Conservation (phyloP, 1,140 invertebrate species). For the Drosophila kohkoa region DNA sequence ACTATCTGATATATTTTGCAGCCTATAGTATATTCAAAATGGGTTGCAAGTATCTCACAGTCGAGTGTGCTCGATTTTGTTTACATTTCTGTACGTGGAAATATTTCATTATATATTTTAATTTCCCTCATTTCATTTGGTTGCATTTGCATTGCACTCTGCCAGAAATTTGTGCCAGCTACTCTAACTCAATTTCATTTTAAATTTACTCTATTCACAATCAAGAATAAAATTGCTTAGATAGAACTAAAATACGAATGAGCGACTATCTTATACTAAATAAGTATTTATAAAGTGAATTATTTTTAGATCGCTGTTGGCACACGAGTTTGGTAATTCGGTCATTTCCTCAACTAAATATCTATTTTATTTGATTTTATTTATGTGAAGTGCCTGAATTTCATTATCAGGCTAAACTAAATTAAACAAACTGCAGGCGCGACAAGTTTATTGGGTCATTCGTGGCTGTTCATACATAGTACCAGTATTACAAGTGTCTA, state of each 20-base stretch:
- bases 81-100: no score
- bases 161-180: background rate
- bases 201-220: constrained; percentile 12
- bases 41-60: no score
- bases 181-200: constrained; percentile 5
- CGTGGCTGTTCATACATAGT: constrained; percentile 1
- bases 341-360: constrained; percentile 13
- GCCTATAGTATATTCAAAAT: no score
- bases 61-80: no score
- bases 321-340: background rate
- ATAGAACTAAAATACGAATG: background rate
- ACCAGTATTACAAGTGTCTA: constrained; percentile 13
- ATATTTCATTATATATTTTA: background rate
- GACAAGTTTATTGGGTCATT: constrained; percentile 35
- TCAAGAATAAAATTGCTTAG: constrained; percentile 9
- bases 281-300: background rate
- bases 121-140: background rate
- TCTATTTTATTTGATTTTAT: constrained; percentile 1
- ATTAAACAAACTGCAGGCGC: constrained; percentile 2
- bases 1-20: no score
- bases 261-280: background rate
- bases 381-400: constrained; percentile 12
- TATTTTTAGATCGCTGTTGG: constrained; percentile 13
- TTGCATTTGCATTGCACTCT: background rate
- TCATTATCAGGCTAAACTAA: constrained; percentile 20